Percentiles rank a stretch among this genome's conserved stretches.
phyloP scores from a whole-genome alignment of 2,797 vertebrate genomes.

The Scarus forsteni region DNA sequence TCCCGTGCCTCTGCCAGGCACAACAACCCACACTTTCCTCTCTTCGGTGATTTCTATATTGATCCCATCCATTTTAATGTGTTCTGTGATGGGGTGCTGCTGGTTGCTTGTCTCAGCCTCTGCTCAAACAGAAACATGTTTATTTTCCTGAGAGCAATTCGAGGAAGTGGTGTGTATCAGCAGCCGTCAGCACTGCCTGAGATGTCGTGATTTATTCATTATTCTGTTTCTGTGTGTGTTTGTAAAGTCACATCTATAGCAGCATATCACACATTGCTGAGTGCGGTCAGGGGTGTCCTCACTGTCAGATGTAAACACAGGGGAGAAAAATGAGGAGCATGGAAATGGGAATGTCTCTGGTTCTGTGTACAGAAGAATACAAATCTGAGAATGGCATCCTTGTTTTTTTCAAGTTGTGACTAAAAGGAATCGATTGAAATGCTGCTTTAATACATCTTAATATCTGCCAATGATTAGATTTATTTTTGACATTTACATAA shows the following conservation, averaged over 20 bases:
- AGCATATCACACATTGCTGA: constrained; percentile 33
- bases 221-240: constrained; percentile 5
- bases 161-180: constrained; percentile 38
- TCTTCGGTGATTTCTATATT: constrained; percentile 20
- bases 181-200: constrained; percentile 8
- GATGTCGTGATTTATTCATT: constrained; percentile 49
- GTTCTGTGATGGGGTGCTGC: constrained; percentile 37
- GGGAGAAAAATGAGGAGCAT: constrained; percentile 7
- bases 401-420: constrained; percentile 25
- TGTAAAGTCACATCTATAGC: constrained; percentile 22
- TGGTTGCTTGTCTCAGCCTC: constrained; percentile 1
- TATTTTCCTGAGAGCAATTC: neutral
- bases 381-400: neutral
- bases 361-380: constrained; percentile 26
- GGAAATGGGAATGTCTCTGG: constrained; percentile 26
- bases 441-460: neutral
- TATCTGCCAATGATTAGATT: neutral
- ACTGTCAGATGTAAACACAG: constrained; percentile 22
- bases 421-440: neutral
- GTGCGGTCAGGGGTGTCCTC: constrained; percentile 14
- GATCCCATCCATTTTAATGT: constrained; percentile 35
- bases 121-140: neutral
- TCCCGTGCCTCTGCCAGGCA: constrained; percentile 15
- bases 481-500: neutral
- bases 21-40: constrained; percentile 40